These are phyloP conservation scores for Mormoops blainvillei DNA, from an alignment of 2,113 vertebrate species.

Conservation along the genomic window DNA sequence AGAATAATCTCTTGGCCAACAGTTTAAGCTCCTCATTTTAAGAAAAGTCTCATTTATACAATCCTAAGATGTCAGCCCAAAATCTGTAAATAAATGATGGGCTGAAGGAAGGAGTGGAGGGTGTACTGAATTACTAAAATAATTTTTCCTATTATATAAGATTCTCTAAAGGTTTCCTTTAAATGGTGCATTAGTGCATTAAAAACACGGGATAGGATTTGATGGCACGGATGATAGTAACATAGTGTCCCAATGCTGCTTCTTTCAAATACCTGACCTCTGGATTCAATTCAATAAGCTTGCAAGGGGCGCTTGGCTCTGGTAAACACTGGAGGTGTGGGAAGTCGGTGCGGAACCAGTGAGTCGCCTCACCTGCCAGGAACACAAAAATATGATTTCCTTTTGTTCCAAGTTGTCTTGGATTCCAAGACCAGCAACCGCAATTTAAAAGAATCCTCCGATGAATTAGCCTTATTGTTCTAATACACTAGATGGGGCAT, in stretches of 20 bases:
- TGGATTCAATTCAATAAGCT: not conserved
- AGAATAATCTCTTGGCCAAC: not conserved
- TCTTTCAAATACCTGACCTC: not conserved
- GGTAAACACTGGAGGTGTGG: not conserved
- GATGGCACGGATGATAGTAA: constrained; percentile 8
- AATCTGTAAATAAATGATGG: not conserved
- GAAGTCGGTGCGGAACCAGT: not conserved
- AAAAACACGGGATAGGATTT: constrained; percentile 8
- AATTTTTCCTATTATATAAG: not conserved
- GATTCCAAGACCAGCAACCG: not conserved
- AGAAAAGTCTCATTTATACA: not conserved
- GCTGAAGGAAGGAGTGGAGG: not conserved
- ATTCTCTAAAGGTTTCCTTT: constrained; percentile 1
- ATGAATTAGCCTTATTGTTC: constrained; percentile 25
- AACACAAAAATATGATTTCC: not conserved
- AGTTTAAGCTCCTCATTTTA: constrained; percentile 4
- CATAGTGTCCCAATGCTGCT: not conserved
- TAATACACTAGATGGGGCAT: constrained; percentile 16
- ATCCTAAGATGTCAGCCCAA: not conserved
- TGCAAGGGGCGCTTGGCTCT: not conserved
- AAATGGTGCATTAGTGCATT: not conserved
- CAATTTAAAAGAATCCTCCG: not conserved
- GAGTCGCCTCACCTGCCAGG: not conserved
- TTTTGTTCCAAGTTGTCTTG: not conserved
- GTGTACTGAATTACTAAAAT: constrained; percentile 21